Evolutionary conservation across 2,888 invertebrate genomes (phyloP).

Genomic region (Ormyrus labotus): DNA sequence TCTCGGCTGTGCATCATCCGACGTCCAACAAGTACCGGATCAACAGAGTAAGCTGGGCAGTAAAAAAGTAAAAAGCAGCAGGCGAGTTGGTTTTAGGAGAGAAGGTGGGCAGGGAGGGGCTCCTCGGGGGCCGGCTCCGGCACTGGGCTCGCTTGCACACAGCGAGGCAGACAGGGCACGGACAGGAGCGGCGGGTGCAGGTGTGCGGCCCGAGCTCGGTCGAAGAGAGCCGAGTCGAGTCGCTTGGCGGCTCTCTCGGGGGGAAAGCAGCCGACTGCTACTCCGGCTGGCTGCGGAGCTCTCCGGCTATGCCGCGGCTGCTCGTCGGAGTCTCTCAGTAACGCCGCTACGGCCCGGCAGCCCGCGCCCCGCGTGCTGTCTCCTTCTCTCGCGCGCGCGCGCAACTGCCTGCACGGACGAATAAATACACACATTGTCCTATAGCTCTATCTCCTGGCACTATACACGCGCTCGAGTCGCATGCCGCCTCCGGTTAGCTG

Average conservation of each 20-base stretch:
- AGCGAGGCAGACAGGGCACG: no score
- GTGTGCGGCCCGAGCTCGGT: conserved; percentile 65
- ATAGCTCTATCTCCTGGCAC: no score
- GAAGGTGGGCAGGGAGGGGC: background rate
- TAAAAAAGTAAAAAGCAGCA: no score
- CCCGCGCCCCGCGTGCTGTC: conserved; percentile 61
- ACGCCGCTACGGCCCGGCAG: conserved; percentile 72
- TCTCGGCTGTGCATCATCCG: no score
- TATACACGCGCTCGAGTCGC: background rate
- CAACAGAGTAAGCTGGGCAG: no score
- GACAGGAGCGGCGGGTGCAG: conserved; percentile 10
- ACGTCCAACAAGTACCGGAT: no score
- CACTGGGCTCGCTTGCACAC: no score
- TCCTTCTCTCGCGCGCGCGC: background rate
- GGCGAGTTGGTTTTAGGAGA: background rate
- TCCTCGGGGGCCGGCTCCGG: no score
- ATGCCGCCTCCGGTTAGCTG: no score
- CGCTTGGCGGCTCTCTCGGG: conserved; percentile 61
- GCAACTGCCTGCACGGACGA: no score
- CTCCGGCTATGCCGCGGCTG: conserved; percentile 62
- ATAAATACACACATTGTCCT: no score
- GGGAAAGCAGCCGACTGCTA: conserved; percentile 66
- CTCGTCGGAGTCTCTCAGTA: conserved; percentile 73
- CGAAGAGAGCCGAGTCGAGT: conserved; percentile 77
- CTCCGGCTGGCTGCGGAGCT: conserved; percentile 57